Conservation (phyloP, 2,888 invertebrate genomes). For the Eristalis arbustorum region DNA sequence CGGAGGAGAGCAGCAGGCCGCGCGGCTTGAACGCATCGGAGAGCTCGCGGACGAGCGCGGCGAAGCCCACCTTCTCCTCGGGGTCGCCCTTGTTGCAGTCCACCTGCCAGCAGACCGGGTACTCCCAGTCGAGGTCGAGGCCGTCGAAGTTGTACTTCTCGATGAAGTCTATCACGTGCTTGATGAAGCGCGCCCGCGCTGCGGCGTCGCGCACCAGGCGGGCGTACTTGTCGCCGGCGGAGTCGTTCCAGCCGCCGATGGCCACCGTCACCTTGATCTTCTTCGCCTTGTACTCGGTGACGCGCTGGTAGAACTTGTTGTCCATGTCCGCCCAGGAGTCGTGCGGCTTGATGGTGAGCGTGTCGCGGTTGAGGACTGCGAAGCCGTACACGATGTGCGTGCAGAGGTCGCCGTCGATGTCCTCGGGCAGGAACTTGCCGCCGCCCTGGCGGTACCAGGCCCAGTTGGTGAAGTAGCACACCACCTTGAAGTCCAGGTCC, state of each 20-base stretch:
- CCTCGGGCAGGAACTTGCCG: conserved; percentile 90
- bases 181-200: conserved; percentile 87
- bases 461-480: conserved; percentile 97
- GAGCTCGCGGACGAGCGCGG: conserved; percentile 87
- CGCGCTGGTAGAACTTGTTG: conserved; percentile 94
- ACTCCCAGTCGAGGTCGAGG: conserved; percentile 96
- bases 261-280: conserved; percentile 92
- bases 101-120: conserved; percentile 95
- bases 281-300: conserved; percentile 86
- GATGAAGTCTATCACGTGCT: conserved; percentile 88
- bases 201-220: conserved; percentile 87
- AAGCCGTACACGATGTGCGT: conserved; percentile 96
- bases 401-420: conserved; percentile 92
- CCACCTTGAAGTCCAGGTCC: conserved; percentile 85
- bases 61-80: conserved; percentile 90
- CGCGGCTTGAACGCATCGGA: conserved; percentile 86
- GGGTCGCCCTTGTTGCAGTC: conserved; percentile 91
- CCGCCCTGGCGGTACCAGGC: conserved; percentile 94
- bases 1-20: conserved; percentile 88
- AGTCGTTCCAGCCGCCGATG: conserved; percentile 97
- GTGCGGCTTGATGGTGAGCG: conserved; percentile 89
- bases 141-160: conserved; percentile 92
- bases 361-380: conserved; percentile 89
- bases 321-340: conserved; percentile 95
- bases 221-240: conserved; percentile 93